Evolutionary conservation across 2,888 invertebrate genomes (phyloP).

Genomic region (Pycnomerus fuliginosus): DNA sequence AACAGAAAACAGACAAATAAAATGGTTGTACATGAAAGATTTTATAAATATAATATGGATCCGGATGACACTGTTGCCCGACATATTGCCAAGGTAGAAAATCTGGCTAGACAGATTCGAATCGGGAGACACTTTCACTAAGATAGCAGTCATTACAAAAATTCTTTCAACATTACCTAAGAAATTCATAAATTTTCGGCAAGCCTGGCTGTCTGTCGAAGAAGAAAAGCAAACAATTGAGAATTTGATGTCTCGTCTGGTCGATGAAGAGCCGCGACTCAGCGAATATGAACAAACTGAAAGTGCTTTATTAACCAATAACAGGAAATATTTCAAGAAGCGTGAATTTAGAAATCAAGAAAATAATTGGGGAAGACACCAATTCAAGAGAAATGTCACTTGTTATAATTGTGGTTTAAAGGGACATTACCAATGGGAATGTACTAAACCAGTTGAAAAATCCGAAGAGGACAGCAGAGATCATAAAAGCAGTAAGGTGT

Average conservation of each 20-base stretch:
- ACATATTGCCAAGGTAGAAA: conserved; percentile 28
- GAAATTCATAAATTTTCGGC: conserved; percentile 11
- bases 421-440: neutral
- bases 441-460: neutral
- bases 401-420: neutral
- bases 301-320: conserved; percentile 3
- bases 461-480: neutral
- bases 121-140: conserved; percentile 9
- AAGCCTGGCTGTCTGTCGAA: conserved; percentile 23
- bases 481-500: too few species aligned
- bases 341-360: neutral
- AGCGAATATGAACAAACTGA: conserved; percentile 4
- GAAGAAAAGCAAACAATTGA: conserved; percentile 20
- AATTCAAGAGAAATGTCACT: neutral
- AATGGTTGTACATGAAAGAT: conserved; percentile 3
- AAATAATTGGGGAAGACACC: neutral
- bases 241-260: conserved; percentile 20
- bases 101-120: conserved; percentile 23
- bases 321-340: neutral
- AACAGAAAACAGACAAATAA: conserved; percentile 16
- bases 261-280: conserved; percentile 24
- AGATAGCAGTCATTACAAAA: conserved; percentile 13
- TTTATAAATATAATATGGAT: conserved; percentile 14
- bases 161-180: conserved; percentile 9
- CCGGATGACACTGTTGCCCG: conserved; percentile 24